These are phyloP conservation scores for Lasioglossum malachurum DNA, from an alignment of 2,888 invertebrate species.

Conservation along the genomic window DNA sequence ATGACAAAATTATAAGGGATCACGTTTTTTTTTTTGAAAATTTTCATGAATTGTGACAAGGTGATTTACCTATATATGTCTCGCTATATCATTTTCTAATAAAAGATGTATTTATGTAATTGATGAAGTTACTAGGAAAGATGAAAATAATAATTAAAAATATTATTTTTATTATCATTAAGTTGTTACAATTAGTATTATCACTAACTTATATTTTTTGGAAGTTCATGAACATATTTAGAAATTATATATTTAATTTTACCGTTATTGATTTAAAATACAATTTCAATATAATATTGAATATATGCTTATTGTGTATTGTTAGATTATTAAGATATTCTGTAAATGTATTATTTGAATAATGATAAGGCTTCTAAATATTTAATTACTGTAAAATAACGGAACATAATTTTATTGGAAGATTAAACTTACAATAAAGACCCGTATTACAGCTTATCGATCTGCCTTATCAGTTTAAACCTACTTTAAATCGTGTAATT, in stretches of 20 bases:
- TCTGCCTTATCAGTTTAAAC: not conserved
- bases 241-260: not conserved
- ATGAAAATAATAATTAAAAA: not conserved
- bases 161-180: not conserved
- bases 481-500: not conserved
- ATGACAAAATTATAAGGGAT: not conserved
- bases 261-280: slow-evolving; percentile 23
- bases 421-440: slow-evolving; percentile 1
- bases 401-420: not conserved
- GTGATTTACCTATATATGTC: not conserved
- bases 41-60: not conserved
- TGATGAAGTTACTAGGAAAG: not conserved
- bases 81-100: not conserved
- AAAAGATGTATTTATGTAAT: not conserved
- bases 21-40: not conserved
- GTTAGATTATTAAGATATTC: not conserved
- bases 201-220: not conserved
- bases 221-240: slow-evolving; percentile 4
- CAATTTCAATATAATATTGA: not conserved
- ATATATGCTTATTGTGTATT: not conserved
- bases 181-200: not conserved
- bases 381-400: not conserved
- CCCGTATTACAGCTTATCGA: not conserved
- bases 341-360: not conserved
- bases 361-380: not conserved